Conservation (phyloP, 2,797 vertebrate species). For the Xenentodon cancila region DNA sequence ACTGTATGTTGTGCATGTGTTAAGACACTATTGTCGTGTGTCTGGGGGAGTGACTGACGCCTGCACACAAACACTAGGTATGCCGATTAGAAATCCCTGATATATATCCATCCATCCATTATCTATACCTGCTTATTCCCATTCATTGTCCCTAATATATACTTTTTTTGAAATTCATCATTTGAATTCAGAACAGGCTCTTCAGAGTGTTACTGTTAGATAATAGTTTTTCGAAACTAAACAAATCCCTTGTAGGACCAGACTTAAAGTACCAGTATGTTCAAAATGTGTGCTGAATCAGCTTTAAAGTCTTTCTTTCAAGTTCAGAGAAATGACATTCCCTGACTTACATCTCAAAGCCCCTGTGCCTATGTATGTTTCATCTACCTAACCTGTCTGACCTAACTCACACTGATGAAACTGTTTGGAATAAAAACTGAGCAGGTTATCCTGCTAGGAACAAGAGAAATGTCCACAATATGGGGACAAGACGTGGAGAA, state of each 20-base stretch:
- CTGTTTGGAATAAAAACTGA: slow-evolving; percentile 20
- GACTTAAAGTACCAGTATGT: background rate
- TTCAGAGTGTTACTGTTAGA: too few relatives aligned
- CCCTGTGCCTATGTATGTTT: background rate
- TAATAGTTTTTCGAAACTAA: too few relatives aligned
- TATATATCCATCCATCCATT: too few relatives aligned
- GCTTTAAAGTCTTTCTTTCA: slow-evolving; percentile 4
- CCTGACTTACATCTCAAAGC: slow-evolving; percentile 20
- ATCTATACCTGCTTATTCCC: too few relatives aligned
- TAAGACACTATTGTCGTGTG: slow-evolving; percentile 13
- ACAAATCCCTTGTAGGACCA: slow-evolving; percentile 3
- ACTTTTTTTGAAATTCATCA: too few relatives aligned
- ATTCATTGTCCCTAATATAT: too few relatives aligned
- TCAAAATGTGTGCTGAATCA: slow-evolving; percentile 30
- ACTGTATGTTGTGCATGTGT: slow-evolving; percentile 3
- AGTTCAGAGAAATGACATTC: slow-evolving; percentile 20
- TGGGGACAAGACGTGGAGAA: background rate
- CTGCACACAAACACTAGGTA: too few relatives aligned
- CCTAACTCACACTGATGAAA: slow-evolving; percentile 22
- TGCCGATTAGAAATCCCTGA: too few relatives aligned
- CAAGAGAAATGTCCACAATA: slow-evolving; percentile 3
- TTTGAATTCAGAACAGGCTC: too few relatives aligned
- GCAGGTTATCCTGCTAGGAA: slow-evolving; percentile 16
- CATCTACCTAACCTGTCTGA: slow-evolving; percentile 12
- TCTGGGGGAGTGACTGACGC: background rate